These are phyloP conservation scores for Actinostola sp. DNA, from an alignment of 92 coral and sea anemone species.

Conservation along the genomic window DNA sequence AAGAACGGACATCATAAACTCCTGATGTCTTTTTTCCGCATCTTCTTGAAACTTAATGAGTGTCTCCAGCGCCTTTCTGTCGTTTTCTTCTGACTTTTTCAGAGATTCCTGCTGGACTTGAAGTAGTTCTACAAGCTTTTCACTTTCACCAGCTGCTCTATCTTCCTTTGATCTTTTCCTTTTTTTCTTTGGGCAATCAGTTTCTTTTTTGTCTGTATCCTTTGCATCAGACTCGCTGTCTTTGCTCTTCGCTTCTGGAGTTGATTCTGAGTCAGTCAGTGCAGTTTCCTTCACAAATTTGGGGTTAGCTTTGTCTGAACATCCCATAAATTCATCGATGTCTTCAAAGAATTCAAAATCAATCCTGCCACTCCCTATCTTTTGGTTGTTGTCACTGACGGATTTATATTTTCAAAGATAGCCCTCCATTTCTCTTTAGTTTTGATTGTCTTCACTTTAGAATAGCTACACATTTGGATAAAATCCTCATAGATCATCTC, in stretches of 20 bases:
- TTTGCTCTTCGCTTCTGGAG: too few relatives aligned
- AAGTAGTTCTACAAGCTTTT: too few relatives aligned
- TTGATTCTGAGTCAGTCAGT: too few relatives aligned
- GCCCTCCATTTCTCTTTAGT: slow-evolving; percentile 60
- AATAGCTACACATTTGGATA: too few relatives aligned
- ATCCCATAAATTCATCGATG: slow-evolving; percentile 38
- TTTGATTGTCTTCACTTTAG: too few relatives aligned
- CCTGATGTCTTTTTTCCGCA: slow-evolving; percentile 45
- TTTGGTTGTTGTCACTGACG: slow-evolving; percentile 44
- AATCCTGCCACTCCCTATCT: slow-evolving; percentile 34
- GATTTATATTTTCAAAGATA: slow-evolving; percentile 44
- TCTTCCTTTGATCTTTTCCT: too few relatives aligned
- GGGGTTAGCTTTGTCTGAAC: slow-evolving; percentile 53
- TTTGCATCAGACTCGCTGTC: too few relatives aligned
- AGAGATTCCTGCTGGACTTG: slow-evolving; percentile 46
- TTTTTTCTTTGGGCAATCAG: too few relatives aligned
- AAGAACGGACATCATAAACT: slow-evolving; percentile 43
- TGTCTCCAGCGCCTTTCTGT: slow-evolving; percentile 42
- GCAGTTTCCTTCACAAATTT: slow-evolving; percentile 22
- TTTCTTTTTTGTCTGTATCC: too few relatives aligned
- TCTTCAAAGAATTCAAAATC: slow-evolving; percentile 49
- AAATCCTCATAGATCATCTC: too few relatives aligned
- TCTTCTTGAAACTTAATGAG: slow-evolving; percentile 35
- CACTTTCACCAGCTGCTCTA: too few relatives aligned
- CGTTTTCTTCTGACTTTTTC: slow-evolving; percentile 38